These are phyloP conservation scores for Diogma glabrata DNA, from an alignment of 2,888 invertebrate species.

Conservation along the genomic window DNA sequence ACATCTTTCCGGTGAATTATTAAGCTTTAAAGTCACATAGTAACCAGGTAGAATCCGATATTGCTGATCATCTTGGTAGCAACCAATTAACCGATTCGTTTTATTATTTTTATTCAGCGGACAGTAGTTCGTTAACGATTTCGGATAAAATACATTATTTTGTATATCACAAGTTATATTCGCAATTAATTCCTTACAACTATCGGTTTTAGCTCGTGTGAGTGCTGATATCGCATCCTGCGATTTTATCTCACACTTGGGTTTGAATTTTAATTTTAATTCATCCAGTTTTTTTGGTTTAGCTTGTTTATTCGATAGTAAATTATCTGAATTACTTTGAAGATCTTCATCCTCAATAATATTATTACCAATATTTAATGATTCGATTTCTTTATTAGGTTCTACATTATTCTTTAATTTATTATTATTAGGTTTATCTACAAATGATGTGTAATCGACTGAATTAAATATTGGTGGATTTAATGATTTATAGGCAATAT, in stretches of 20 bases:
- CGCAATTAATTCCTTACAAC: conserved; percentile 75
- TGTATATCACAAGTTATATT: conserved; percentile 74
- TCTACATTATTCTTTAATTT: conserved; percentile 25
- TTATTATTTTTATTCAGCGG: conserved; percentile 51
- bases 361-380: conserved; percentile 40
- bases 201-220: conserved; percentile 72
- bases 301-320: conserved; percentile 27
- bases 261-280: conserved; percentile 59
- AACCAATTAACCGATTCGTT: conserved; percentile 64
- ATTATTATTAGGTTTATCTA: too few species aligned
- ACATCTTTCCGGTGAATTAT: conserved; percentile 72
- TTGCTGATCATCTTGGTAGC: conserved; percentile 77
- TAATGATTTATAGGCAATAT: conserved; percentile 53
- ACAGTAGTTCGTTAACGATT: conserved; percentile 61
- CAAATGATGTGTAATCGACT: not conserved
- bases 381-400: conserved; percentile 29
- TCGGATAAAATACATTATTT: conserved; percentile 62
- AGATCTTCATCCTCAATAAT: conserved; percentile 50
- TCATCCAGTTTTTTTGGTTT: conserved; percentile 18
- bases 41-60: conserved; percentile 67
- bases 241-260: conserved; percentile 62
- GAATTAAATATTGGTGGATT: conserved; percentile 33
- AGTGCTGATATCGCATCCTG: conserved; percentile 85
- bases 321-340: conserved; percentile 28
- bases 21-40: conserved; percentile 63